Base-by-base conservation (phyloP, 1,140 invertebrate species). In the Bursaphelenchus mucronatus region DNA sequence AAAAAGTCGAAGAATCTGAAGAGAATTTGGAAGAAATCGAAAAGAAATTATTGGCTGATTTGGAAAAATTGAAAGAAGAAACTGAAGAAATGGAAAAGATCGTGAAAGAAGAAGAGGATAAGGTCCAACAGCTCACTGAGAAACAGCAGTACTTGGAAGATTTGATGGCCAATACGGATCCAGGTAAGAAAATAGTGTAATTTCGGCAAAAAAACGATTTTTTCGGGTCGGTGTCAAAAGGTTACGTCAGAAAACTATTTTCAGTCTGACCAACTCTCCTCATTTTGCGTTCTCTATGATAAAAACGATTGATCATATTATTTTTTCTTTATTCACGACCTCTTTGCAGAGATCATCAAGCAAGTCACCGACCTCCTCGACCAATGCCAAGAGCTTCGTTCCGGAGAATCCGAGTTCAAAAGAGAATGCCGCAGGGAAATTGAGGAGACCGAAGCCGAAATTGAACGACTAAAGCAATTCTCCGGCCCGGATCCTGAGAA, bases 381-480 rank as follows among this genome's bases (percentile, higher is more conserved):
- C 6, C 82, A 88, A 68, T 87, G 89, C 77, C 89, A 91, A 72
- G 86, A 85, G 69, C 80, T 91, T 9, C 89, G 88, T 76, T 84
- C 86, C 63, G 86, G 89, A 78, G 89, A 91, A 75, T 82, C 84
- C 13, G 85, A 87, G 71, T 91, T 90, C 75, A 87, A 87, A 66
- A 87, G 89, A 63, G 86, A 88, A 64, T 92, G 90, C 73, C 88
- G 87, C 74, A 78, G 82, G 68, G 82, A 85, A 66, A 79, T 83
- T 75, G 76, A 69, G 0, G 46, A 80, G 17, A 55, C 84, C 8
- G 81, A 84, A 64, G 69, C 68, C 15, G 78, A 84, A 67, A 83
- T 85, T 52, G 81, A 82, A 19, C 70, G 81, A 51, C 64, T 85
- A 39, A 79, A 50, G 3, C 11, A n/a, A 43, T 3, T 41, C 11